A percentile compares a stretch with the other conserved stretches of the same genome.
Evolutionary conservation across 2,797 vertebrate genomes (phyloP).

Genomic region (Cossypha polioptera): DNA sequence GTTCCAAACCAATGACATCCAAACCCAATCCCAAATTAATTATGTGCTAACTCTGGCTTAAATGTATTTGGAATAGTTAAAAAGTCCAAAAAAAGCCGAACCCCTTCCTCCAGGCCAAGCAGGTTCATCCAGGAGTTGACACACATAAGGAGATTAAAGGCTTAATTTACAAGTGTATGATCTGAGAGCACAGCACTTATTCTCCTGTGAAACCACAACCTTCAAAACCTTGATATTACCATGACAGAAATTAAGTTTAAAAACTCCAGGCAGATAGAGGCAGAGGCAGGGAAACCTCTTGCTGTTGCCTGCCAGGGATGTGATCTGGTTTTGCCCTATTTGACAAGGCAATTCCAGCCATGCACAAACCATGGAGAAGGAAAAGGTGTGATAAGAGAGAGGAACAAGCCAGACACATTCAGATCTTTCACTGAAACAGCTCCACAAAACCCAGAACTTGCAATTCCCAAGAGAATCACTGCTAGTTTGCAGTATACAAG

Average conservation of each 20-base stretch:
- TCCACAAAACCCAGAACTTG: neutral
- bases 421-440: neutral
- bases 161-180: constrained; percentile 51
- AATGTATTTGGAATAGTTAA: neutral
- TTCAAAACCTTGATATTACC: neutral
- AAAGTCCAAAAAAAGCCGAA: neutral
- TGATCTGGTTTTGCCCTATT: neutral
- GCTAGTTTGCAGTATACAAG: neutral
- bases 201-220: neutral
- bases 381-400: neutral
- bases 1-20: neutral
- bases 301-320: neutral
- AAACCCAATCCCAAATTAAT: neutral
- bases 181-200: neutral
- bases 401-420: neutral
- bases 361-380: neutral
- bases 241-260: neutral
- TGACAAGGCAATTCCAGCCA: neutral
- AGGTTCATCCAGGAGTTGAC: constrained; percentile 11
- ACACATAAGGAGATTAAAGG: constrained; percentile 42
- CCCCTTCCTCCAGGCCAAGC: neutral
- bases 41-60: neutral
- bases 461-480: neutral
- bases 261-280: neutral
- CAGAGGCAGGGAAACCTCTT: neutral